Percentiles rank a stretch among this genome's conserved stretches.
Evolutionary conservation across 2,797 vertebrate genomes (phyloP).

Genomic region (Pyrrhura leucotis): DNA sequence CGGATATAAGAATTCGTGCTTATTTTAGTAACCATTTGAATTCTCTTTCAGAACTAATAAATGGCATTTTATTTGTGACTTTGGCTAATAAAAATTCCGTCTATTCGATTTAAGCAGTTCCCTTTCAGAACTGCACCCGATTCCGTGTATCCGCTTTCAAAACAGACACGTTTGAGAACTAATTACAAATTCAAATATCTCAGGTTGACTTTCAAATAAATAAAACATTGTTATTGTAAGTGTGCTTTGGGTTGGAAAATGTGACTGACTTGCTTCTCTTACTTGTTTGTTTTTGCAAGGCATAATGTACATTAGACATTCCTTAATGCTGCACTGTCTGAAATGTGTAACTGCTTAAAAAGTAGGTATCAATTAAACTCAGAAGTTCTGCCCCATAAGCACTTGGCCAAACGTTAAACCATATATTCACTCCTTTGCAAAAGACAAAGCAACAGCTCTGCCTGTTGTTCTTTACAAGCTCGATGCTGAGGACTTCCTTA

Average conservation of each 20-base stretch:
- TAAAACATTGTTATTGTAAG: constrained; percentile 82
- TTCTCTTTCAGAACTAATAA: constrained; percentile 8
- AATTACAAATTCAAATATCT: constrained; percentile 78
- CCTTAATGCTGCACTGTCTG: constrained; percentile 70
- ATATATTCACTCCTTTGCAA: constrained; percentile 40
- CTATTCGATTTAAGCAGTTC: background rate
- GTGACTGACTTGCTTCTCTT: constrained; percentile 77
- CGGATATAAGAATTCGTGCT: constrained; percentile 5
- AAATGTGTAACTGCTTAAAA: constrained; percentile 81
- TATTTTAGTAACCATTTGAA: background rate
- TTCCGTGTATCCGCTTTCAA: constrained; percentile 35
- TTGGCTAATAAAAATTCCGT: background rate
- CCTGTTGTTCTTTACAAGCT: constrained; percentile 17
- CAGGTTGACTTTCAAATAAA: constrained; percentile 81
- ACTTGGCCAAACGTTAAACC: constrained; percentile 64
- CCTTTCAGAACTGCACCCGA: constrained; percentile 26
- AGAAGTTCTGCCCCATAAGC: constrained; percentile 79
- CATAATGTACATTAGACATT: constrained; percentile 77
- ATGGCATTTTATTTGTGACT: background rate
- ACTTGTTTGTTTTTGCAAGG: constrained; percentile 86
- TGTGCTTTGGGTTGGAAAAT: constrained; percentile 76
- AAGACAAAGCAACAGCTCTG: constrained; percentile 61
- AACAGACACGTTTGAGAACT: constrained; percentile 39
- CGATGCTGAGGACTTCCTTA: background rate
- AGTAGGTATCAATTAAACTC: constrained; percentile 85